Conservation (phyloP, 2,113 vertebrate species). For the Epinephelus fuscoguttatus region DNA sequence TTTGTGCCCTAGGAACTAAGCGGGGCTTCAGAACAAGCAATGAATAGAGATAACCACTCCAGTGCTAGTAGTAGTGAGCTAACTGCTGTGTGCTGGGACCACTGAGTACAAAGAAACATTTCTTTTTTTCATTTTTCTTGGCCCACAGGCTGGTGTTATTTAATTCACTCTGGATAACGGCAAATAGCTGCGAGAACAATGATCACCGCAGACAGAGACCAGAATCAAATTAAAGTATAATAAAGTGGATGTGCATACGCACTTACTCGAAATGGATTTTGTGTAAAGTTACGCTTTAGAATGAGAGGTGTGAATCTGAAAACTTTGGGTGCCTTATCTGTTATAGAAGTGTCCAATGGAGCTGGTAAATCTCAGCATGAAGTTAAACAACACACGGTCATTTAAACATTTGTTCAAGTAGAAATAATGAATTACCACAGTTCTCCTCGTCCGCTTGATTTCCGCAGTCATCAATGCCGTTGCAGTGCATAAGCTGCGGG, state of each 20-base stretch:
- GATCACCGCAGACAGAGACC: background rate
- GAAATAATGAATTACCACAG: conserved; percentile 88
- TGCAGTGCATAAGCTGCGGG: conserved; percentile 94
- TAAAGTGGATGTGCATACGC: background rate
- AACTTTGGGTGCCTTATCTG: background rate
- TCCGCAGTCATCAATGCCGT: conserved; percentile 94
- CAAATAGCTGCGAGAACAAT: too few species aligned
- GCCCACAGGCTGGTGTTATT: too few species aligned
- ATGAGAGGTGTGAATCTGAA: background rate
- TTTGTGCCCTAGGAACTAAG: too few species aligned
- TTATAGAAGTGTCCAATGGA: background rate
- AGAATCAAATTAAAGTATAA: too few species aligned
- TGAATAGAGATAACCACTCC: too few species aligned
- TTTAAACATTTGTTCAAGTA: background rate
- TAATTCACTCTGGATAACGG: too few species aligned
- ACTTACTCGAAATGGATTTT: background rate
- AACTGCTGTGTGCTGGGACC: too few species aligned
- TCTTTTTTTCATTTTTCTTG: too few species aligned
- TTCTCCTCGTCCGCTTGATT: conserved; percentile 93
- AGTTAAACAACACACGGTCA: background rate
- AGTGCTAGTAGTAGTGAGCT: too few species aligned
- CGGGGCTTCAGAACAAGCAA: too few species aligned
- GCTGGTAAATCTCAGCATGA: background rate
- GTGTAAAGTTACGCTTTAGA: background rate
- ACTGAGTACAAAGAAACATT: too few species aligned